phyloP scores from a whole-genome alignment of 1,140 invertebrate genomes.

The Drosophila athabasca region DNA sequence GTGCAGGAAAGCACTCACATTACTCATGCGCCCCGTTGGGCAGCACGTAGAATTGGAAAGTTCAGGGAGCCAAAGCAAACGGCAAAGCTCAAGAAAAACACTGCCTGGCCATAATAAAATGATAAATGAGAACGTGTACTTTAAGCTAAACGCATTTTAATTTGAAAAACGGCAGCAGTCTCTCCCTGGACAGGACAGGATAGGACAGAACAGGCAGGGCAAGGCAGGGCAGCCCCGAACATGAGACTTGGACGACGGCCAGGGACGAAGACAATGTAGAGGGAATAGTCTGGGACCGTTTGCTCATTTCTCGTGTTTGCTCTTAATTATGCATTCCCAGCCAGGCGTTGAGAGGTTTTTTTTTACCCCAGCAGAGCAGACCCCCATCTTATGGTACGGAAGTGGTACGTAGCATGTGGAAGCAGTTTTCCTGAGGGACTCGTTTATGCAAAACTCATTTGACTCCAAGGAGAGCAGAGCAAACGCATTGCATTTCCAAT shows the following conservation, averaged over 20 bases:
- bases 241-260: constrained; percentile 13
- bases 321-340: constrained; percentile 59
- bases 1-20: constrained; percentile 55
- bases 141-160: constrained; percentile 65
- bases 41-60: constrained; percentile 45
- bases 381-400: background rate
- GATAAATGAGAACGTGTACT: constrained; percentile 64
- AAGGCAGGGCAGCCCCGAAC: constrained; percentile 16
- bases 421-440: constrained; percentile 28
- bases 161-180: constrained; percentile 46
- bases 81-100: constrained; percentile 17
- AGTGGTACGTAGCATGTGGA: constrained; percentile 3
- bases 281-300: constrained; percentile 36
- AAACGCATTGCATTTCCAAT: constrained; percentile 62
- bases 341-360: constrained; percentile 29
- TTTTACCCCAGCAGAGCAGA: background rate
- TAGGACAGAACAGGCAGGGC: background rate
- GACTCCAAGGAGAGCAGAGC: constrained; percentile 43
- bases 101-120: constrained; percentile 56
- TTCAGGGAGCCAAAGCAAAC: constrained; percentile 24
- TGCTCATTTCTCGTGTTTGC: constrained; percentile 52
- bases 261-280: constrained; percentile 20
- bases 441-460: constrained; percentile 78
- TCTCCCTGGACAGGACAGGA: background rate
- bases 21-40: constrained; percentile 62